A percentile compares a stretch with the other conserved stretches of the same genome.
Conservation (phyloP, 2,797 vertebrate genomes). For the Hoplostethus atlanticus region DNA sequence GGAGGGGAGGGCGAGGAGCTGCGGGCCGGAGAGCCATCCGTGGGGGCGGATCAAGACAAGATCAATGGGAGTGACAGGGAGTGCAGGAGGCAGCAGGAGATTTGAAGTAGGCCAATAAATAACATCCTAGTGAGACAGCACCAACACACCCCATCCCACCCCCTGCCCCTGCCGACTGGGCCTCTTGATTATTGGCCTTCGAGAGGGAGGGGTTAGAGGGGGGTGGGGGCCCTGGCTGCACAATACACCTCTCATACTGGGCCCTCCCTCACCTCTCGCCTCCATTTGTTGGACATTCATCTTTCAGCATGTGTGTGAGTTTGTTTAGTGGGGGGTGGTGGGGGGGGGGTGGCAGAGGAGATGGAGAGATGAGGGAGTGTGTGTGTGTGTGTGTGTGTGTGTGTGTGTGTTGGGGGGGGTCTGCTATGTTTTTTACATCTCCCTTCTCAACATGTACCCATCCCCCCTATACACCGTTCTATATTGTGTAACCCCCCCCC, state of each 20-base stretch:
- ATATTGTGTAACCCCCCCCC: conserved; percentile 18
- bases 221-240: conserved; percentile 55
- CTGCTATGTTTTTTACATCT: conserved; percentile 66
- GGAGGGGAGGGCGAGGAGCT: conserved; percentile 4
- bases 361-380: conserved; percentile 30
- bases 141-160: conserved; percentile 39
- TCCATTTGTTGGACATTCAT: conserved; percentile 83
- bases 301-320: conserved; percentile 81
- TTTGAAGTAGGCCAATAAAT: conserved; percentile 86
- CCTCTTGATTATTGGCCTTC: conserved; percentile 74
- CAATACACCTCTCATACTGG: conserved; percentile 75
- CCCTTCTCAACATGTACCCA: conserved; percentile 20
- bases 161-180: conserved; percentile 52
- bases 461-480: conserved; percentile 47
- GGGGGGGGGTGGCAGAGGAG: conserved; percentile 31
- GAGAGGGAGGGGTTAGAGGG: conserved; percentile 13
- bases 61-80: conserved; percentile 85
- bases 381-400: conserved; percentile 16
- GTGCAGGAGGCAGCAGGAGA: conserved; percentile 82
- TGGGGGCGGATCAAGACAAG: conserved; percentile 75
- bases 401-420: conserved; percentile 29
- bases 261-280: conserved; percentile 74
- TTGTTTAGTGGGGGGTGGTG: conserved; percentile 70
- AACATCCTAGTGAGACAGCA: conserved; percentile 82
- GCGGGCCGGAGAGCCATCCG: conserved; percentile 45